A percentile compares a stretch with the other conserved stretches of the same genome.
Conservation (phyloP, 2,113 vertebrate genomes). For the Brachirus orientalis region DNA sequence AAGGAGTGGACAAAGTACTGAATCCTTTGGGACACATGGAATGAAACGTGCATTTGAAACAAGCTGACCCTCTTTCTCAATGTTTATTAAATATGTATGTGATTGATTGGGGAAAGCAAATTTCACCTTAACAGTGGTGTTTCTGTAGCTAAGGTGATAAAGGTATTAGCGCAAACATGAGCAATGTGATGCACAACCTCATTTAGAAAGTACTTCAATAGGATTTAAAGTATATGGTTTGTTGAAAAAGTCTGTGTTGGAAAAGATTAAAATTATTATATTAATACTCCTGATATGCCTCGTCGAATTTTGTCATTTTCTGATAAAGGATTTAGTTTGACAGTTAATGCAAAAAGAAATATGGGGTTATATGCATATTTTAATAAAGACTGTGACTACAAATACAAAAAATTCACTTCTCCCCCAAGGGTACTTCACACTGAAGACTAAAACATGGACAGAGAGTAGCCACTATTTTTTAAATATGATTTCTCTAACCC, state of each 20-base stretch:
- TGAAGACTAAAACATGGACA: no score
- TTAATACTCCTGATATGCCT: not conserved
- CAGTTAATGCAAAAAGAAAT: not conserved
- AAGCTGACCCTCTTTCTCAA: not conserved
- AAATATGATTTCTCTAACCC: slow-evolving; percentile 1
- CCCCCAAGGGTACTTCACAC: no score
- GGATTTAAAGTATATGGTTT: not conserved
- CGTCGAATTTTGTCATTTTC: not conserved
- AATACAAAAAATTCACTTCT: not conserved
- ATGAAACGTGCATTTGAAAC: not conserved
- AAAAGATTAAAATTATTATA: not conserved
- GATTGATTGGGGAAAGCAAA: no score
- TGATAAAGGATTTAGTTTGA: not conserved
- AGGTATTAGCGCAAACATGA: no score
- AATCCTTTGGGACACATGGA: slow-evolving; percentile 3
- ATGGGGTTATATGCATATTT: not conserved
- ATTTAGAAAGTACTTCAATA: not conserved
- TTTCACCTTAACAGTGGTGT: no score
- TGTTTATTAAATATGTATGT: not conserved
- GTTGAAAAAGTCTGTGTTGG: not conserved
- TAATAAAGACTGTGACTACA: not conserved
- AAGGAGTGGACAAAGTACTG: not conserved
- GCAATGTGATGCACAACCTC: not conserved
- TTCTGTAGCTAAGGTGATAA: no score
- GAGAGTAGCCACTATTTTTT: not conserved